phyloP scores from a whole-genome alignment of 2,797 vertebrate species.

The Melanotaenia trifasciata region DNA sequence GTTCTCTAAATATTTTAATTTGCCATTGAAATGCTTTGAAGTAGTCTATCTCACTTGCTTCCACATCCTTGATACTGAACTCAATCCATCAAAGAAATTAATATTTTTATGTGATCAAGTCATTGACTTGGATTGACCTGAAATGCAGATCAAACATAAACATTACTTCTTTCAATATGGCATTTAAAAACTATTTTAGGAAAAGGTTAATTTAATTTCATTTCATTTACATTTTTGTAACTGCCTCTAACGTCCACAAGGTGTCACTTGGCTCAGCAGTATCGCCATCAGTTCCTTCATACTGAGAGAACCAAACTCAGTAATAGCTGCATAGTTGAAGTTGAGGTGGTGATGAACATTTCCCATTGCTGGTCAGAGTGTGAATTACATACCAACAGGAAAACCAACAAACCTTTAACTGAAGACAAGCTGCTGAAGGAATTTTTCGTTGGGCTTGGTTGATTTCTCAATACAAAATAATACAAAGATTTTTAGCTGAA shows the following conservation, averaged over 20 bases:
- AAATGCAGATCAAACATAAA: not conserved
- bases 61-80: not conserved
- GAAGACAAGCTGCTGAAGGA: not conserved
- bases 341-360: not conserved
- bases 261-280: slow-evolving; percentile 60
- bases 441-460: not conserved
- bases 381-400: not conserved
- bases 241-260: slow-evolving; percentile 63
- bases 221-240: not conserved
- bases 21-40: not conserved
- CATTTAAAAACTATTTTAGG: not conserved
- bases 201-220: not conserved
- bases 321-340: not conserved
- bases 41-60: not conserved
- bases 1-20: too few relatives aligned
- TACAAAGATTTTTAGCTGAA: not conserved
- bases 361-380: not conserved
- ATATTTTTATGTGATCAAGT: not conserved
- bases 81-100: not conserved
- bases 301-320: not conserved
- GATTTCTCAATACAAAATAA: not conserved
- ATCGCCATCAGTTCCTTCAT: not conserved
- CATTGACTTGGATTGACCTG: not conserved
- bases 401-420: not conserved
- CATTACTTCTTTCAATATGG: not conserved